A percentile compares a stretch with the other conserved stretches of the same genome.
These are phyloP conservation scores for Callithrix jacchus DNA, from an alignment of 2,113 vertebrate genomes.

Conservation along the genomic window DNA sequence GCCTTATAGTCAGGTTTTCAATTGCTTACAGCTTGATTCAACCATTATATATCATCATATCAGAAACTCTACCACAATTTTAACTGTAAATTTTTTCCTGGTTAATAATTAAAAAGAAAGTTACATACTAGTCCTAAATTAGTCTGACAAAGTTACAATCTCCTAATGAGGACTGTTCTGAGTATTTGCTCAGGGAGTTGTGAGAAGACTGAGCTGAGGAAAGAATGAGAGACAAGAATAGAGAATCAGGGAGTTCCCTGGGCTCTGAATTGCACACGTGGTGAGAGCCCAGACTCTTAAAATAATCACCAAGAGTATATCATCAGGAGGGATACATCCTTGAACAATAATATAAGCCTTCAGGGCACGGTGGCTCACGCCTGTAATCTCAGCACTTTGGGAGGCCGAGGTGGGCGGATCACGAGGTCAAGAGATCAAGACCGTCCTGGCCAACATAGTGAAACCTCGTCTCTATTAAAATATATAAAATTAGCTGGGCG, in stretches of 20 bases:
- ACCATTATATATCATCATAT: neutral
- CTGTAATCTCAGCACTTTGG: too few relatives aligned
- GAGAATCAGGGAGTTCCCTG: neutral
- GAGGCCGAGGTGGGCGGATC: neutral
- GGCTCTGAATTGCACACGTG: neutral
- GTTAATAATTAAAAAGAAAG: slow-evolving; percentile 7
- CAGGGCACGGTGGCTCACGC: neutral
- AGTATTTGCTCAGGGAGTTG: neutral
- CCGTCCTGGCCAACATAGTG: neutral
- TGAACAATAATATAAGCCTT: neutral
- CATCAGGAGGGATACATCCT: neutral
- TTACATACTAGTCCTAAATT: slow-evolving; percentile 5
- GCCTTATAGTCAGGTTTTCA: slow-evolving; percentile 14
- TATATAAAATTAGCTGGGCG: too few relatives aligned
- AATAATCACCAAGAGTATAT: neutral
- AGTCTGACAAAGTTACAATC: slow-evolving; percentile 8
- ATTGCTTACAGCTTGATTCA: neutral
- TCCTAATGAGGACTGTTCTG: neutral
- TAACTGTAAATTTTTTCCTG: neutral
- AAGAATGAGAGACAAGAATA: neutral
- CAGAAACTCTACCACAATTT: neutral
- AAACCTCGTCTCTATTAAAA: neutral
- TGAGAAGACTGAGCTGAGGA: neutral
- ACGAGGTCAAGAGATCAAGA: neutral
- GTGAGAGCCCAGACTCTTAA: neutral